These are phyloP conservation scores for Thysanoteuthis rhombus DNA, from an alignment of 2,888 invertebrate species.

Conservation along the genomic window DNA sequence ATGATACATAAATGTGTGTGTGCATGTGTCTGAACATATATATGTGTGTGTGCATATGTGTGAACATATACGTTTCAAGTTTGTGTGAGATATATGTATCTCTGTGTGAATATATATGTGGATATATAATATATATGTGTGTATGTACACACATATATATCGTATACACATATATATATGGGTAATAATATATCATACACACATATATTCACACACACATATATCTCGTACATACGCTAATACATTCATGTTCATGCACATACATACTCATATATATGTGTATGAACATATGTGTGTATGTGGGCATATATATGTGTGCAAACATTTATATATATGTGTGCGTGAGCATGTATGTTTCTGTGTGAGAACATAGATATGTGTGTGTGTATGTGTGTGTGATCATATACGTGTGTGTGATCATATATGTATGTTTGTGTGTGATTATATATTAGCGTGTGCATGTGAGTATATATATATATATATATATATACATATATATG, in stretches of 20 bases:
- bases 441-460: neutral
- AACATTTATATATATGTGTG: neutral
- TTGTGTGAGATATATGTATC: neutral
- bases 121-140: neutral
- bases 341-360: neutral
- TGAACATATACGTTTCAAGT: neutral
- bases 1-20: neutral
- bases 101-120: neutral
- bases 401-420: no score
- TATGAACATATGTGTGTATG: neutral
- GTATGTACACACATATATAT: neutral
- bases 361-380: no score
- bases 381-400: no score
- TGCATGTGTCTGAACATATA: neutral
- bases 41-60: neutral
- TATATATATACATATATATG: neutral
- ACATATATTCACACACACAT: neutral
- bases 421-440: no score
- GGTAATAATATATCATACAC: neutral
- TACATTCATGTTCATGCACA: neutral
- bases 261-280: neutral
- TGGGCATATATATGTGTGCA: neutral
- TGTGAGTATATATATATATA: neutral
- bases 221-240: neutral
- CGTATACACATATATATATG: neutral